Conservation (phyloP, 1,140 invertebrate genomes). For the Charaxes varanes region DNA sequence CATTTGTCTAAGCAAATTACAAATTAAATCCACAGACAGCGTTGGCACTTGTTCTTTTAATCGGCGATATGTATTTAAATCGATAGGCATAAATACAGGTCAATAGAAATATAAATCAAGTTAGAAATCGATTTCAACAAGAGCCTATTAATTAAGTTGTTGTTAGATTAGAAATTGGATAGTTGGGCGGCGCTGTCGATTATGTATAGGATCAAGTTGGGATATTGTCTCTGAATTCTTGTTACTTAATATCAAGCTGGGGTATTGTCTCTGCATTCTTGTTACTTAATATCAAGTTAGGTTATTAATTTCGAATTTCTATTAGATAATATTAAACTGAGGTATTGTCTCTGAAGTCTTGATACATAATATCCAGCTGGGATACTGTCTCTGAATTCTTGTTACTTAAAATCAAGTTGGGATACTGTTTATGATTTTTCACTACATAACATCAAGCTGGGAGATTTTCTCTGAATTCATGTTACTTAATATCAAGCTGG, state of each 20-base stretch:
- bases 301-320: no score
- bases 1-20: constrained; percentile 25
- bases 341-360: no score
- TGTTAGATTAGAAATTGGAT: constrained; percentile 70
- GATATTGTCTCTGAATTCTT: constrained; percentile 16
- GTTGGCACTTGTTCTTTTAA: constrained; percentile 37
- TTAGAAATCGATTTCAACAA: constrained; percentile 70
- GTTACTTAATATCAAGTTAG: no score
- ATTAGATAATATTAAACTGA: no score
- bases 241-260: no score
- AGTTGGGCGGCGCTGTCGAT: constrained; percentile 49
- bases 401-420: no score
- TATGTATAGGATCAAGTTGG: constrained; percentile 16
- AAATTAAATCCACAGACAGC: constrained; percentile 33
- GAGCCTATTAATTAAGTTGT: constrained; percentile 72
- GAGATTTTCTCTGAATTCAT: no score
- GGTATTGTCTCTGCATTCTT: no score
- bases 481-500: constrained; percentile 14
- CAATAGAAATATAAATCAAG: constrained; percentile 68
- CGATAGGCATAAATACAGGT: constrained; percentile 59
- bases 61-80: constrained; percentile 51
- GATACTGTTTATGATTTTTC: no score
- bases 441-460: no score
- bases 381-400: no score
- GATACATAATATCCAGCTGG: no score